Percentiles rank a stretch among this genome's conserved stretches.
Conservation (phyloP, 2,797 vertebrate genomes). For the Phoebastria nigripes region DNA sequence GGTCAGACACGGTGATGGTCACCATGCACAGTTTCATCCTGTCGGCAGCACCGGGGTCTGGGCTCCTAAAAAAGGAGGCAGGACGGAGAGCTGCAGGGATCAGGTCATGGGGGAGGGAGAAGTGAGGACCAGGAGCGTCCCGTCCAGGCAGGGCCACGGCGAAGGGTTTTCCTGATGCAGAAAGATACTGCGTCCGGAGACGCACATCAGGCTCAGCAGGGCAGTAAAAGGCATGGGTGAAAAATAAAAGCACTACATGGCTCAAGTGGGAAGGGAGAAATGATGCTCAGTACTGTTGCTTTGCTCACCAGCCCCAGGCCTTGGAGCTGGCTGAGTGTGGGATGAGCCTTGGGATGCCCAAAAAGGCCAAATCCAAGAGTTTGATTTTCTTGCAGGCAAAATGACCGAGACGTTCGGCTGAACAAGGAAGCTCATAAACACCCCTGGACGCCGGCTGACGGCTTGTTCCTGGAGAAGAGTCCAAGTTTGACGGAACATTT, state of each 20-base stretch:
- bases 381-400: not conserved
- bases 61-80: not conserved
- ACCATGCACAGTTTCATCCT: not conserved
- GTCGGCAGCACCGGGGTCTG: too few species aligned
- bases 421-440: not conserved
- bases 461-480: not conserved
- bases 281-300: rapidly evolving
- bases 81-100: not conserved
- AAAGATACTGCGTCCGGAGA: rapidly evolving
- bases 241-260: not conserved
- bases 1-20: not conserved
- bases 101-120: not conserved
- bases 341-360: not conserved
- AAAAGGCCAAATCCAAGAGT: not conserved
- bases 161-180: not conserved
- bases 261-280: not conserved
- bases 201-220: rapidly evolving
- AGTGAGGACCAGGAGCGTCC: not conserved
- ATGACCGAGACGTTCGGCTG: rapidly evolving
- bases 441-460: rapidly evolving
- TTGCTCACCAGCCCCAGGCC: not conserved
- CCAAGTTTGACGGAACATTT: constrained; percentile 10
- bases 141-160: rapidly evolving
- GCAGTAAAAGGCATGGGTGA: not conserved
- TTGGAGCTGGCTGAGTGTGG: not conserved